Evolutionary conservation across 1,140 invertebrate genomes (phyloP).

Genomic region (Bombus waltoni): DNA sequence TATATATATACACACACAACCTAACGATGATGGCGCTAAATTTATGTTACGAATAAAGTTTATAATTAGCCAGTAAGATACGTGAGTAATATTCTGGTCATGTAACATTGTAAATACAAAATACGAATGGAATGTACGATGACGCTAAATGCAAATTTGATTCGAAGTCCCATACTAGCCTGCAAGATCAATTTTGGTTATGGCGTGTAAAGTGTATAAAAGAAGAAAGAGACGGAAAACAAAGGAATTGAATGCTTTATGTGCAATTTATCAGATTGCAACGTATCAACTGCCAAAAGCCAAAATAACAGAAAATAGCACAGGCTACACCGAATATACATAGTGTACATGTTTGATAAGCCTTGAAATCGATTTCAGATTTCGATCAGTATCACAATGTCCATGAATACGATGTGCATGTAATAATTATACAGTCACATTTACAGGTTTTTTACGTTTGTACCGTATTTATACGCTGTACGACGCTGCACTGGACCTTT

Average conservation of each 20-base stretch:
- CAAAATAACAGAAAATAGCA: slow-evolving; percentile 45
- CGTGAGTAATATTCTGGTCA: slow-evolving; percentile 79
- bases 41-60: slow-evolving; percentile 71
- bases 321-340: slow-evolving; percentile 58
- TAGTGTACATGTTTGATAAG: slow-evolving; percentile 65
- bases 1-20: slow-evolving; percentile 28
- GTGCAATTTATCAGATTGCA: slow-evolving; percentile 19
- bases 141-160: slow-evolving; percentile 48
- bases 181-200: slow-evolving; percentile 50
- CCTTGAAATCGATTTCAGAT: slow-evolving; percentile 20
- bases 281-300: neutral
- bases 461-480: slow-evolving; percentile 79
- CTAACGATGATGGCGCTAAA: slow-evolving; percentile 70
- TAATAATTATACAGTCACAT: slow-evolving; percentile 73
- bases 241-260: slow-evolving; percentile 18
- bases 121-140: slow-evolving; percentile 46
- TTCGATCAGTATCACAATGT: slow-evolving; percentile 49
- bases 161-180: slow-evolving; percentile 47
- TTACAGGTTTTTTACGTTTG: slow-evolving; percentile 79
- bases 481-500: slow-evolving; percentile 70
- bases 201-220: slow-evolving; percentile 51
- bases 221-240: neutral
- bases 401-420: slow-evolving; percentile 53
- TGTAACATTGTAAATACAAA: slow-evolving; percentile 76
- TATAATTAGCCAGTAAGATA: slow-evolving; percentile 74